Base-by-base conservation (phyloP, 2,888 invertebrate genomes). In the Limenitis arthemis region DNA sequence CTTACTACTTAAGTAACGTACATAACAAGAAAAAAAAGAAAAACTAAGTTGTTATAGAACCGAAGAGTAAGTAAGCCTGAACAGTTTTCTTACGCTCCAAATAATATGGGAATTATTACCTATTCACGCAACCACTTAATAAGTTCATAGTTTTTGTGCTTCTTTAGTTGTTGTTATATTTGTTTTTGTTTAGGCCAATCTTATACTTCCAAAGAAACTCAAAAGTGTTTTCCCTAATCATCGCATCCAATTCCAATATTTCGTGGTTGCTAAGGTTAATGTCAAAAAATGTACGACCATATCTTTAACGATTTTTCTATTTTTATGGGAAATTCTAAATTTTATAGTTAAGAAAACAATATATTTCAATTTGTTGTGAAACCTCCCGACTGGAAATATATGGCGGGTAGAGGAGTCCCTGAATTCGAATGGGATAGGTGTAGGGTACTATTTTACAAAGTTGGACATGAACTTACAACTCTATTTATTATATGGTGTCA, bases 1-100 rank as follows among this genome's bases (percentile, higher is more conserved):
- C 62, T 66, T 62, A 11, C 34, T 33, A 41, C 44, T 36, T 28
- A 52, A 53, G 44, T 53, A 47, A 44, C 42, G 37, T 30, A 43
- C 34, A 46, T 43, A 41, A 11, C 38, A 47, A 44, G 47, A 51
- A 50, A 47, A 50, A 43, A 39, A 39, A 42, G 31, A 31, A 46
- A 42, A 47, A 7, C 6, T 11, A 42, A 48, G 47, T 49, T 49
- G 32, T 31, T 29, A 20, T 29, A 12, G 36, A n/a, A 12, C 12
- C 37, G 12, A 20, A 38, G 33, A 12, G 31, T 46, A 12, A 11
- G 31, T n/a, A 46, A 46, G 31, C 37, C 30, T 31, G 30, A 37
- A 36, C 6, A 6, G 34, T 6, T 9, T 9, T 8, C n/a, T 32
- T 46, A 36, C 5, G 30, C 30, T 9, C 31, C 11, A 38, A 46